Evolutionary conservation across 2,888 invertebrate genomes (phyloP).

Genomic region (Meloe dianella): DNA sequence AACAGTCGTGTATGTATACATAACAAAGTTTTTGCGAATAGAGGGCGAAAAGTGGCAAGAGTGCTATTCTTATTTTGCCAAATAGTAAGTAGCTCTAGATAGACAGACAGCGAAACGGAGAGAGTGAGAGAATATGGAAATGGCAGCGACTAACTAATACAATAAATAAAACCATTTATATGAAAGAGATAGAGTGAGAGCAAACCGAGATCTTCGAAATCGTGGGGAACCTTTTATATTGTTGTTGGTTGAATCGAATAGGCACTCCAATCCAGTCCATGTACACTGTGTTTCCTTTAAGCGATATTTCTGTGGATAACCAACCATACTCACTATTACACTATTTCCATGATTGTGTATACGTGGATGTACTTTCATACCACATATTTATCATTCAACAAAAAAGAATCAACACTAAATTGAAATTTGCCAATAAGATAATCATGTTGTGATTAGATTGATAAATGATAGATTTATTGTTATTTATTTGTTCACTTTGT

Average conservation of each 20-base stretch:
- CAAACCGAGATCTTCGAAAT: slow-evolving; percentile 52
- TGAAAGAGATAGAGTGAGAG: slow-evolving; percentile 36
- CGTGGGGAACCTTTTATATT: slow-evolving; percentile 52
- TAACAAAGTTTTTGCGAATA: slow-evolving; percentile 26
- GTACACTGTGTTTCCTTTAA: slow-evolving; percentile 36
- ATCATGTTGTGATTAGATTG: too few relatives aligned
- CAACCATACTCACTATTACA: slow-evolving; percentile 42
- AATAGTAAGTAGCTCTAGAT: slow-evolving; percentile 62
- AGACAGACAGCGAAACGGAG: background rate
- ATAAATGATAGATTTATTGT: background rate
- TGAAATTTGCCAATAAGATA: too few relatives aligned
- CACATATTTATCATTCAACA: background rate
- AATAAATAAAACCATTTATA: slow-evolving; percentile 53
- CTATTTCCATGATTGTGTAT: slow-evolving; percentile 18
- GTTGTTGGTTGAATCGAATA: slow-evolving; percentile 30
- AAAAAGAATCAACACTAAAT: too few relatives aligned
- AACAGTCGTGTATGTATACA: slow-evolving; percentile 20
- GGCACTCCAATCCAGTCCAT: slow-evolving; percentile 39
- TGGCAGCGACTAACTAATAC: slow-evolving; percentile 52
- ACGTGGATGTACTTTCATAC: slow-evolving; percentile 7
- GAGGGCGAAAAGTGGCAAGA: slow-evolving; percentile 46
- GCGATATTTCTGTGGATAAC: slow-evolving; percentile 38
- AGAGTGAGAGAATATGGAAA: slow-evolving; percentile 20
- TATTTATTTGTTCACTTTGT: slow-evolving; percentile 9
- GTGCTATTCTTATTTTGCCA: slow-evolving; percentile 60